Evolutionary conservation across 2,888 invertebrate species (phyloP).

Genomic region (Eupithecia exiguata): DNA sequence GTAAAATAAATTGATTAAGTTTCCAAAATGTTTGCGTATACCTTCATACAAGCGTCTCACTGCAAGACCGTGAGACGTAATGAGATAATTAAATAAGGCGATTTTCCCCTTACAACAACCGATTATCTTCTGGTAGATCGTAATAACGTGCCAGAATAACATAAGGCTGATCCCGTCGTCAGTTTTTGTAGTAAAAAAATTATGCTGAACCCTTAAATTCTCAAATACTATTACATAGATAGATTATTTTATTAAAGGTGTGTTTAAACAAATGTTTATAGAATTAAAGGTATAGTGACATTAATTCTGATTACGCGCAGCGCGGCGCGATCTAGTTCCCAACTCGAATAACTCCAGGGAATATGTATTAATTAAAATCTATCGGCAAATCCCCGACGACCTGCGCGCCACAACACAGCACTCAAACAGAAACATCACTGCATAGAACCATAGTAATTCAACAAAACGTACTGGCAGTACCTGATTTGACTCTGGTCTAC

Average conservation of each 20-base stretch:
- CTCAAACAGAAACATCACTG: slow-evolving; percentile 13
- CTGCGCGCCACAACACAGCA: slow-evolving; percentile 18
- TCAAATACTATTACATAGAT: too few relatives aligned
- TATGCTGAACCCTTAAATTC: background rate
- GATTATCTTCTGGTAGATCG: too few relatives aligned
- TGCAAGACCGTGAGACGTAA: background rate
- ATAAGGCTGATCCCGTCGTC: too few relatives aligned
- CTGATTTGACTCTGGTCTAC: background rate
- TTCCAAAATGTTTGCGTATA: background rate
- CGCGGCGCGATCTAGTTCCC: slow-evolving; percentile 52
- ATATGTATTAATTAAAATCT: slow-evolving; percentile 68
- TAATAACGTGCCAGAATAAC: too few relatives aligned
- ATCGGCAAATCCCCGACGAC: slow-evolving; percentile 46
- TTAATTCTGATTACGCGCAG: slow-evolving; percentile 58
- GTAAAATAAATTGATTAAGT: background rate
- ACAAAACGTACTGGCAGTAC: background rate
- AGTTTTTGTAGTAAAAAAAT: background rate
- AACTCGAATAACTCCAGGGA: slow-evolving; percentile 59
- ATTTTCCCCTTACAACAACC: too few relatives aligned
- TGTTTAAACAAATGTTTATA: background rate
- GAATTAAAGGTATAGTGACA: slow-evolving; percentile 43
- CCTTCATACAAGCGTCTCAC: too few relatives aligned
- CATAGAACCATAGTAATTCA: background rate
- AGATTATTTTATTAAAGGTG: too few relatives aligned
- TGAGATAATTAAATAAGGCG: background rate